A percentile compares a stretch with the other conserved stretches of the same genome.
Conservation (phyloP, 2,888 invertebrate genomes). For the Cataglyphis albicans region DNA sequence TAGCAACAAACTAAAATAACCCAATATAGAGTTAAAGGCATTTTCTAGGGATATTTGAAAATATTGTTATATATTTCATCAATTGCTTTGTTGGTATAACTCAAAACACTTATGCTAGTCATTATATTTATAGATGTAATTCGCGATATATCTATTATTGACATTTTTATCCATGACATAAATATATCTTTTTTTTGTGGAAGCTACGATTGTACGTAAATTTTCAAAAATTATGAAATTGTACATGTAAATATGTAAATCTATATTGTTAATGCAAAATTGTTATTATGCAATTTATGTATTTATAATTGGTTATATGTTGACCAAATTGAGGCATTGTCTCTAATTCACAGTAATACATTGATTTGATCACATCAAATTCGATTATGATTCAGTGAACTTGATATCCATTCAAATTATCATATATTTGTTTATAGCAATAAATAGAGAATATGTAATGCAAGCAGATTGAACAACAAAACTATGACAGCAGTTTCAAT, state of each 20-base stretch:
- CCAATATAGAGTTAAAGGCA: constrained; percentile 73
- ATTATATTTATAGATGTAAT: constrained; percentile 69
- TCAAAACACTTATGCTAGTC: constrained; percentile 71
- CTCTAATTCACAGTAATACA: constrained; percentile 3
- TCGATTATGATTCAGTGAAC: constrained; percentile 20
- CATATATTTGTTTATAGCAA: constrained; percentile 73
- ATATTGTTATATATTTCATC: constrained; percentile 75
- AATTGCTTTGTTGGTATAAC: constrained; percentile 68
- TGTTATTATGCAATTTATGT: constrained; percentile 38
- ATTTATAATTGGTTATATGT: not conserved
- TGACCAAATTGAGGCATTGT: not conserved
- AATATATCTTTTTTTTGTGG: constrained; percentile 22
- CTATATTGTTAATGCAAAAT: constrained; percentile 41
- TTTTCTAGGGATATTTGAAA: constrained; percentile 78
- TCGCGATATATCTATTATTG: constrained; percentile 72
- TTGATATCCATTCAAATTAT: constrained; percentile 26
- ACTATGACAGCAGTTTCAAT: constrained; percentile 49
- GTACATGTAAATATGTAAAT: constrained; percentile 53
- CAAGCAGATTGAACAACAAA: constrained; percentile 71
- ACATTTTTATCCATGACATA: constrained; percentile 30
- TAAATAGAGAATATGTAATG: constrained; percentile 70
- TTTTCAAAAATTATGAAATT: constrained; percentile 35
- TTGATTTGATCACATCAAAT: constrained; percentile 26
- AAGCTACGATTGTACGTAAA: not conserved
- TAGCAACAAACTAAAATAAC: constrained; percentile 72